A percentile compares a stretch with the other conserved stretches of the same genome.
Conservation (phyloP, 2,888 invertebrate genomes). For the Timandra comae region DNA sequence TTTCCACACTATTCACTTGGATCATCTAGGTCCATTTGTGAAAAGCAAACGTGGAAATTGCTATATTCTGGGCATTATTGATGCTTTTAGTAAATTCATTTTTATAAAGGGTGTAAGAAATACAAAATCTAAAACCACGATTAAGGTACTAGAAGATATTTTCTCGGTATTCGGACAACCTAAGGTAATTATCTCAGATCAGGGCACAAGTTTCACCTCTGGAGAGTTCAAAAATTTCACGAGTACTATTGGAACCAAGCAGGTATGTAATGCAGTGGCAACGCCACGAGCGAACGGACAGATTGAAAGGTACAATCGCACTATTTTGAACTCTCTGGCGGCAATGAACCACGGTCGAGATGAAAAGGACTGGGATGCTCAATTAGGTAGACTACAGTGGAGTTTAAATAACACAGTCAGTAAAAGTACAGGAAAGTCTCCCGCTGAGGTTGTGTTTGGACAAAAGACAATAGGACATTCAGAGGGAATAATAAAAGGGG, state of each 20-base stretch:
- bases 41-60: conserved; percentile 12
- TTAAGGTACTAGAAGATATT: not conserved
- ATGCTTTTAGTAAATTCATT: not conserved
- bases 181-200: too few relatives aligned
- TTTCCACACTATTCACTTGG: conserved; percentile 18
- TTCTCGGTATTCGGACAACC: not conserved
- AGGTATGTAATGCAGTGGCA: not conserved
- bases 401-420: not conserved
- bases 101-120: not conserved
- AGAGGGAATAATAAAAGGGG: too few relatives aligned
- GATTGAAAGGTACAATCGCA: not conserved
- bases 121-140: not conserved
- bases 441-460: not conserved
- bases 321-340: not conserved
- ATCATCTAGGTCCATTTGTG: conserved; percentile 24
- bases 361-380: not conserved
- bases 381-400: not conserved
- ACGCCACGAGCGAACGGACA: not conserved
- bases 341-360: not conserved
- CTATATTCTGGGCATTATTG: not conserved
- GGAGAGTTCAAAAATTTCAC: not conserved
- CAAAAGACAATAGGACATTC: not conserved
- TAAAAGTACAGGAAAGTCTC: not conserved
- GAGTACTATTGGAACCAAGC: not conserved
- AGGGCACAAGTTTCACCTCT: not conserved